Conservation (phyloP, 2,797 vertebrate species). For the Clarias platycephalus region DNA sequence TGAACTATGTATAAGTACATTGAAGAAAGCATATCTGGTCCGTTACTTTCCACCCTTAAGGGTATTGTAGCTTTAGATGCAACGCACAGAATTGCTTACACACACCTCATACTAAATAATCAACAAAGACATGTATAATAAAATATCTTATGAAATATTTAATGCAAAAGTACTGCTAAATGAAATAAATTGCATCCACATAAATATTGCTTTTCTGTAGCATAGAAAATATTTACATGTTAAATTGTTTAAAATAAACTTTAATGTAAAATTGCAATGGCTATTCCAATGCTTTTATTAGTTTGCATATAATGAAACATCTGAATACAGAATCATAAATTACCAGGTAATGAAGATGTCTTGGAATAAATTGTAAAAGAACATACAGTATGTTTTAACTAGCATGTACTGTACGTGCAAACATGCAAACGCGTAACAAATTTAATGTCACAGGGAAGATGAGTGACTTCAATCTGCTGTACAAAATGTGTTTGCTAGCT, state of each 20-base stretch:
- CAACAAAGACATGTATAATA: background rate
- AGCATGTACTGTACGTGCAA: background rate
- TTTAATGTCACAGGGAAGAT: conserved; percentile 10
- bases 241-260: background rate
- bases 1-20: background rate
- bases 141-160: background rate
- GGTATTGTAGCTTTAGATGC: background rate
- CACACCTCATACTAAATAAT: background rate
- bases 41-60: background rate
- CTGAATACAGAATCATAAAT: background rate
- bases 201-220: background rate
- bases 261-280: background rate
- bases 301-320: background rate
- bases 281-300: background rate
- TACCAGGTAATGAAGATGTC: background rate
- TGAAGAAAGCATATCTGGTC: background rate
- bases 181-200: background rate
- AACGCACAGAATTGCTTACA: background rate
- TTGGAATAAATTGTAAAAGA: background rate
- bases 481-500: conserved; percentile 31
- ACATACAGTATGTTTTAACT: background rate
- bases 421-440: conserved; percentile 11
- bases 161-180: background rate
- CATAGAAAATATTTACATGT: conserved; percentile 2
- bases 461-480: conserved; percentile 13